Evolutionary conservation across 2,797 vertebrate species (phyloP), one percentile per base, ranked within the genome.

Genomic region (Enteromius radiatus): DNA sequence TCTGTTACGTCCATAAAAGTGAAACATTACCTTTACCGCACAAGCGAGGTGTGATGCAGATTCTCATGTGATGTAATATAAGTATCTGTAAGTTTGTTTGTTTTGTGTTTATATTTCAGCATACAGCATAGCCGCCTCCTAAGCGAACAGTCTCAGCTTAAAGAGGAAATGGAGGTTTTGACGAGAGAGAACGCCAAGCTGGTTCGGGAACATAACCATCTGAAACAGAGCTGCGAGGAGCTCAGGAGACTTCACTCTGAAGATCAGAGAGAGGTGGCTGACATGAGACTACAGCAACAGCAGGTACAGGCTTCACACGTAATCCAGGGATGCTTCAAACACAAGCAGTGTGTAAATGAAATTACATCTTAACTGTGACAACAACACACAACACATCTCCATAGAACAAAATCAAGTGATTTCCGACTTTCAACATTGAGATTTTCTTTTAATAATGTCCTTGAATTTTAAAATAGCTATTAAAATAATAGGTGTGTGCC

Each of bases 201-300:
- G 70, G 94, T 97, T 76, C 89, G 97, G 70, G 97, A 99, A 64
- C 97, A 97, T 87, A 98, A 97, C 84, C 96, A 98, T 87, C 94
- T 99, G 15, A 96, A 98, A 89, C 97, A 99, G 93, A 97, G 93
- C 0, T 99, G 97, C 41, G 97, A 99, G 92, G 97, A 99, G 88
- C 96, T 99, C 83, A 95, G 96, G 87, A 94, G 97, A 15, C 95
- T 98, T 41, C 97, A 96, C 0, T 91, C 95, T 0, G 96, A 98
- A 83, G 98, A 97, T 89, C 97, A 98, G 94, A 96, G 96, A 82
- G 98, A 99, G 90, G 92, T 98, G 36, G 95, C 96, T 0, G 97
- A 99, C 87, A 93, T 99, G 82, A 95, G 95, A 69, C 93, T 95
- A 70, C 98, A 99, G 88, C 97, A 99, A 86, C 98, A 99, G 90